Conservation (phyloP, 1,140 invertebrate genomes). For the Globodera ellingtonae region DNA sequence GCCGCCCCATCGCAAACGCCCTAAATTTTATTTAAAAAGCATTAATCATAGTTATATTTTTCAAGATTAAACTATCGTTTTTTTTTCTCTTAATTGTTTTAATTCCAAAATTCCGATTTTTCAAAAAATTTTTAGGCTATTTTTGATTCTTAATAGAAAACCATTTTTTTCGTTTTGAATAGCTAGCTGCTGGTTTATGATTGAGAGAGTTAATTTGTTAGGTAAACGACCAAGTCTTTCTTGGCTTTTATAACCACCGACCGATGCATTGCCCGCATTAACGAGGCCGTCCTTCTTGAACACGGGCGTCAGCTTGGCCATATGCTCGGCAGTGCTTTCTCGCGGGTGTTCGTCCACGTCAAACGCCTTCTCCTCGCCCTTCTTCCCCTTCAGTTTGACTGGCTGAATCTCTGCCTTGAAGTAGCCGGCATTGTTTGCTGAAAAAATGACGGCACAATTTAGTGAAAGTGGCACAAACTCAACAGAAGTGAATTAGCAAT, state of each 20-base stretch:
- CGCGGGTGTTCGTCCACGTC: constrained; percentile 91
- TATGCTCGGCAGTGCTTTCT: constrained; percentile 81
- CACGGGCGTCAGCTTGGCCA: constrained; percentile 80
- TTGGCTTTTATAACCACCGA: constrained; percentile 67
- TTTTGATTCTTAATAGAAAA: too few species aligned
- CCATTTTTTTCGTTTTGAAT: too few species aligned
- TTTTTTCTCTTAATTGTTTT: too few species aligned
- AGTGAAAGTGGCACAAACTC: constrained; percentile 28
- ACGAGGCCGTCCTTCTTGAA: constrained; percentile 95
- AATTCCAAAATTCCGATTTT: too few species aligned
- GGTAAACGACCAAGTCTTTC: neutral
- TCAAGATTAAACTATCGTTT: too few species aligned
- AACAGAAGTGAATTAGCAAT: constrained; percentile 29
- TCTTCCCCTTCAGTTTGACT: constrained; percentile 81
- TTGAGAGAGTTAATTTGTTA: neutral
- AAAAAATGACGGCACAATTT: constrained; percentile 50
- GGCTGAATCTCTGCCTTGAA: constrained; percentile 90
- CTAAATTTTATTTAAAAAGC: constrained; percentile 68
- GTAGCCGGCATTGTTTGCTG: constrained; percentile 81
- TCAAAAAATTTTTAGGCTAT: too few species aligned
- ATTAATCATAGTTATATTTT: too few species aligned
- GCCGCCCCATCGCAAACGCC: constrained; percentile 95
- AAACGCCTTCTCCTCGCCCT: constrained; percentile 76
- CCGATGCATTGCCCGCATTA: constrained; percentile 90
- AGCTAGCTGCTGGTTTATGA: too few species aligned